phyloP scores from a whole-genome alignment of 2,113 vertebrate genomes.

The Zeus faber region DNA sequence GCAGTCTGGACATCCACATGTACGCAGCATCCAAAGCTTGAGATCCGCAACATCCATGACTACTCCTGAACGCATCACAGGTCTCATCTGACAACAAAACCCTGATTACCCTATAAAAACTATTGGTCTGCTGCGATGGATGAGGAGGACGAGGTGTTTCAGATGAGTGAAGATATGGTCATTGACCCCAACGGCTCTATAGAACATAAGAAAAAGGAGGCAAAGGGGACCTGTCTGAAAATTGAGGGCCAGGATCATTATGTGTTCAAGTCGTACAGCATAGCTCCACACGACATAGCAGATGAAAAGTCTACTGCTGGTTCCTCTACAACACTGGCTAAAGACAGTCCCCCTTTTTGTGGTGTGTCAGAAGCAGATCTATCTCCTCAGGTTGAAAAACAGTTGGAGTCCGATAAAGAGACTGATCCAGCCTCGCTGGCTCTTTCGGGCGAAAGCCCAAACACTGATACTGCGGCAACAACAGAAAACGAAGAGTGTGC shows the following conservation, averaged over 20 bases:
- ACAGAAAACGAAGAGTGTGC: constrained; percentile 34
- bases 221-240: constrained; percentile 71
- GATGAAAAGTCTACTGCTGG: constrained; percentile 47
- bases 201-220: constrained; percentile 68
- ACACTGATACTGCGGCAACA: constrained; percentile 48
- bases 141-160: constrained; percentile 66
- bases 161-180: constrained; percentile 53
- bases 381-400: constrained; percentile 70
- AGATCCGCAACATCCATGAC: constrained; percentile 66
- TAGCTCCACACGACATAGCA: constrained; percentile 51
- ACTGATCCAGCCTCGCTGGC: constrained; percentile 53
- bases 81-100: constrained; percentile 56
- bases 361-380: constrained; percentile 46
- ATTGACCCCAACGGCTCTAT: constrained; percentile 50
- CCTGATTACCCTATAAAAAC: constrained; percentile 52
- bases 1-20: constrained; percentile 41
- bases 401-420: constrained; percentile 55
- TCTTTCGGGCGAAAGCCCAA: constrained; percentile 55
- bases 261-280: constrained; percentile 77
- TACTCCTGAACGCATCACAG: constrained; percentile 46
- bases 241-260: constrained; percentile 79
- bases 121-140: constrained; percentile 70
- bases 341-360: constrained; percentile 72
- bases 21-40: constrained; percentile 47
- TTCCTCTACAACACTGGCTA: constrained; percentile 63